Evolutionary conservation across 2,113 vertebrate genomes (phyloP), one percentile per base, ranked within the genome.

Genomic region (Ptilonorhynchus violaceus): DNA sequence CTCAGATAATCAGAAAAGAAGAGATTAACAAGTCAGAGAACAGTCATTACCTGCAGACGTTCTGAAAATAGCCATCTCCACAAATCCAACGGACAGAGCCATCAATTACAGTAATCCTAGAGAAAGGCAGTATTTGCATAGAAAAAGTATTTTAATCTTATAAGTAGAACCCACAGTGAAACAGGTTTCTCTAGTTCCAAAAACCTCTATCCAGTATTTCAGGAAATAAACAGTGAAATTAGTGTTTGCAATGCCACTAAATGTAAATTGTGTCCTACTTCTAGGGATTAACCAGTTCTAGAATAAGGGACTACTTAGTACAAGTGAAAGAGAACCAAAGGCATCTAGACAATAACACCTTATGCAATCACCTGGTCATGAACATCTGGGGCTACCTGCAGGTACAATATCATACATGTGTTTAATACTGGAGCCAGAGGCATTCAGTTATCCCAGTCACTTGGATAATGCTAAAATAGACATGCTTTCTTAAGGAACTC

Each of bases 21-120:
- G 72, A 85, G 80, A 93, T 88, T 91, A 96, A 79, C n/a, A 76
- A 94, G 78, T 89, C 74, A 96, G 67, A 78, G 70, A 93, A 92
- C 70, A 85, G 87, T 89, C 87, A 90, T 89, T 90, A 95, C 81
- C 87, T 95, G 87, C 50, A 93, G 60, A 92, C 72, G 69, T 68
- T 83, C 77, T 94, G 88, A 94, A 96, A 96, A 97, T 55, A 93
- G 62, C 53, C 28, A 64, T 75, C 78, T 89, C 66, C 46, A 74
- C 85, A 93, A 94, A 96, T 83, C 59, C 66, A 90, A 37, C 2
- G 7, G 56, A 47, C 41, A 83, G n/a, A 90, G 35, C 19, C 66
- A 90, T 52, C 59, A 58, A 31, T 73, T 78, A 85, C 37, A 90
- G 39, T 64, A 79, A 88, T 88, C 84, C 88, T 82, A 37, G 23